Conservation (phyloP, 2,113 vertebrate genomes). For the Apodemus speciosus region DNA sequence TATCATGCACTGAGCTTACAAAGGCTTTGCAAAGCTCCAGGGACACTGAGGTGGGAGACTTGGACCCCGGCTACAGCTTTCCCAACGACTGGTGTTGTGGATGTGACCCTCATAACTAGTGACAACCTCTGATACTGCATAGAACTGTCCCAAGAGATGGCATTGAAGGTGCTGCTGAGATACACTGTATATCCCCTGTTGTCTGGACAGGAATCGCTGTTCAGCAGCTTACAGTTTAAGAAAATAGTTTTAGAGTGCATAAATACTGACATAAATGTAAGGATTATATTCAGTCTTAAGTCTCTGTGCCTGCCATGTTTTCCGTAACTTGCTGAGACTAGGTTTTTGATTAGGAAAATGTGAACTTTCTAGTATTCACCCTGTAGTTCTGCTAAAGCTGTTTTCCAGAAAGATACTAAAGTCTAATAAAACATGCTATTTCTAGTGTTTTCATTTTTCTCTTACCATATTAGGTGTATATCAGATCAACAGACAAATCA, state of each 20-base stretch:
- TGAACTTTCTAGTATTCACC: slow-evolving; percentile 4
- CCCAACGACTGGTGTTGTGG: not conserved
- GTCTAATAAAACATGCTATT: not conserved
- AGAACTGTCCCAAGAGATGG: not conserved
- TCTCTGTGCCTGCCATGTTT: not conserved
- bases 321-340: not conserved
- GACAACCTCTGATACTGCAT: not conserved
- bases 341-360: slow-evolving; percentile 10
- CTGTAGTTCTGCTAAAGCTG: slow-evolving; percentile 4
- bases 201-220: not conserved
- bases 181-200: not conserved
- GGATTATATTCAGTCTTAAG: not conserved
- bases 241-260: slow-evolving; percentile 46
- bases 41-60: not conserved
- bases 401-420: slow-evolving; percentile 52
- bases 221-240: not conserved
- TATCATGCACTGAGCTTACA: not conserved
- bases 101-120: not conserved
- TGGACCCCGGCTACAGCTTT: not conserved
- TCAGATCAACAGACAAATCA: slow-evolving; percentile 95
- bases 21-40: not conserved
- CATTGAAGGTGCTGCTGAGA: not conserved
- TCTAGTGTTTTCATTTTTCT: slow-evolving; percentile 53
- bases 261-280: slow-evolving; percentile 15
- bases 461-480: slow-evolving; percentile 87